These are phyloP conservation scores for Crypturellus tataupa DNA, from an alignment of 2,797 vertebrate species.

Conservation along the genomic window DNA sequence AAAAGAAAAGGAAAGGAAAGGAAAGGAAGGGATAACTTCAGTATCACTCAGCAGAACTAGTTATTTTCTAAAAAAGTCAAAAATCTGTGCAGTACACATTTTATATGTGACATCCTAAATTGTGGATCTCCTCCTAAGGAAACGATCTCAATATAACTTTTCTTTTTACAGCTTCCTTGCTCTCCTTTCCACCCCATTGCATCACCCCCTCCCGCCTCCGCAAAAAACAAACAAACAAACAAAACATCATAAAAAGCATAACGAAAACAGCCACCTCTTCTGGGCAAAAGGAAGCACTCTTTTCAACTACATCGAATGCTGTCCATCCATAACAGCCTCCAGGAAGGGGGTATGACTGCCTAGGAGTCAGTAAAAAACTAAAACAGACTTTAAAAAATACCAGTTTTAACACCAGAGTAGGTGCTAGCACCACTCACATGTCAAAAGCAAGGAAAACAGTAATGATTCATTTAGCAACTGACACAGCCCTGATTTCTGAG, in stretches of 20 bases:
- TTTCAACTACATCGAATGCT: background rate
- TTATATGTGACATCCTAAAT: background rate
- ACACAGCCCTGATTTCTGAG: background rate
- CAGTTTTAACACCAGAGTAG: background rate
- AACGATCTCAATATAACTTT: rapidly evolving
- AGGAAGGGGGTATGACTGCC: background rate
- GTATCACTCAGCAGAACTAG: background rate
- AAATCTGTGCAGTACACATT: rapidly evolving
- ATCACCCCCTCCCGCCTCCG: no score
- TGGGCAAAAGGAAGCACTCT: background rate
- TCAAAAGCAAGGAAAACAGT: rapidly evolving
- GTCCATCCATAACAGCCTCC: background rate
- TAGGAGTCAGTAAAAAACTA: background rate
- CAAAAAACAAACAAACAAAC: no score
- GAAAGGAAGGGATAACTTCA: background rate
- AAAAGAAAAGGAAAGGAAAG: background rate
- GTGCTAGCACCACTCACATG: background rate
- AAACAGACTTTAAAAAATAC: background rate
- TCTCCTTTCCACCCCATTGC: no score
- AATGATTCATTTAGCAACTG: background rate
- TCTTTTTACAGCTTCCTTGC: background rate
- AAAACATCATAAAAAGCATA: background rate
- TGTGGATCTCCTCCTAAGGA: background rate
- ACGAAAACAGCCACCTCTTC: background rate
- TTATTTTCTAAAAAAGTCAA: background rate